These are phyloP conservation scores for Tragelaphus imberbis DNA, from an alignment of 2,113 vertebrate genomes.

Conservation along the genomic window DNA sequence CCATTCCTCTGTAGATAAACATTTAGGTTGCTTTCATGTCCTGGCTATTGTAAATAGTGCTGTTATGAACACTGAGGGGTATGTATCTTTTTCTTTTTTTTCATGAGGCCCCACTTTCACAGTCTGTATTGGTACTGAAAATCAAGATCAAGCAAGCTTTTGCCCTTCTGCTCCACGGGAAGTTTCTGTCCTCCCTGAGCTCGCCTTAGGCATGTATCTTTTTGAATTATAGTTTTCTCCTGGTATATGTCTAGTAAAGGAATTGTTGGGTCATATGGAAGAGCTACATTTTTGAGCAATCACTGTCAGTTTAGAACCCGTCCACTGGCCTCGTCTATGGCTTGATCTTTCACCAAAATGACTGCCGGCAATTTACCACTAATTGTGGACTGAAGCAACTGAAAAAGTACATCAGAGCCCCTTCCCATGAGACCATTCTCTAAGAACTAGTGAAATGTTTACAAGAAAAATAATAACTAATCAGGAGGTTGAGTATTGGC, in stretches of 20 bases:
- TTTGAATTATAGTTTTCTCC: background rate
- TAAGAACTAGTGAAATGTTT: background rate
- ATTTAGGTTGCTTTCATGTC: background rate
- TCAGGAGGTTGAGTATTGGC: background rate
- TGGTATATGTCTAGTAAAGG: background rate
- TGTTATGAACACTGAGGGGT: background rate
- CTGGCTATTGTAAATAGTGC: background rate
- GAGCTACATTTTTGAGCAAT: background rate
- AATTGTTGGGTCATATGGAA: background rate
- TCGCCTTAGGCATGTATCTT: background rate
- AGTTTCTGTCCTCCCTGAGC: background rate
- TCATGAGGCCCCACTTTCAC: too few species aligned
- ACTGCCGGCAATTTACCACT: background rate
- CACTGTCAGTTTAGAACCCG: fast-evolving
- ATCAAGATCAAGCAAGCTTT: background rate
- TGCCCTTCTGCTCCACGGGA: background rate
- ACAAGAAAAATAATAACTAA: background rate
- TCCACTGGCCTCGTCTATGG: background rate
- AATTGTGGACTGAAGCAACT: background rate
- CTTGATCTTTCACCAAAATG: background rate
- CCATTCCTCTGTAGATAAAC: background rate
- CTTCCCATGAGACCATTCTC: background rate
- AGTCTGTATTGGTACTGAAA: too few species aligned
- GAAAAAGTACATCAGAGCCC: background rate
- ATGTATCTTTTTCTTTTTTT: background rate